Evolutionary conservation across 2,888 invertebrate genomes (phyloP).

Genomic region (Cheilosia soror): DNA sequence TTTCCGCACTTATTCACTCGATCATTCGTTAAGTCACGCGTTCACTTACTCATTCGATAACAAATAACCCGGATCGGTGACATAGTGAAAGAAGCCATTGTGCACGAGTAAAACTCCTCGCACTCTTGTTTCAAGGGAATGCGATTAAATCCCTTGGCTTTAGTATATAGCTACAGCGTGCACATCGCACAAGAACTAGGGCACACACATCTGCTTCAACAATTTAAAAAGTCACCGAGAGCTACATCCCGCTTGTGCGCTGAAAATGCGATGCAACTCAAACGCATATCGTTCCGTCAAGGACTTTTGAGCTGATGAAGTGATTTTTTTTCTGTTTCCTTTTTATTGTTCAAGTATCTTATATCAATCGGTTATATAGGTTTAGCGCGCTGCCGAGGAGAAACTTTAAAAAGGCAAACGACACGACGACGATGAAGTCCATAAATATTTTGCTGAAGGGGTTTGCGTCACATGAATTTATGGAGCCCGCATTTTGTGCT

Average conservation of each 20-base stretch:
- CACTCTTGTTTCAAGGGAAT: conserved; percentile 14
- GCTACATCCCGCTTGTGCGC: conserved; percentile 1
- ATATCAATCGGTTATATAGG: conserved; percentile 12
- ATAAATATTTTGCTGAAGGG: neutral
- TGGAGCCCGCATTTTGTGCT: conserved; percentile 17
- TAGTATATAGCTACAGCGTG: conserved; percentile 3
- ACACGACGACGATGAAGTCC: neutral
- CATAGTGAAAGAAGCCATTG: neutral
- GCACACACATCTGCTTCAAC: conserved; percentile 16
- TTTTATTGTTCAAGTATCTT: neutral
- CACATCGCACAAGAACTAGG: conserved; percentile 22
- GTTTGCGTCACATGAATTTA: conserved; percentile 3
- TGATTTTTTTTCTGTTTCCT: conserved; percentile 3
- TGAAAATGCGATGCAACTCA: conserved; percentile 6
- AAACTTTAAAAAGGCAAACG: neutral
- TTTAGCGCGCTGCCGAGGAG: neutral
- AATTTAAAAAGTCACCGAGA: conserved; percentile 23
- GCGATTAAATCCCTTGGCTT: conserved; percentile 27
- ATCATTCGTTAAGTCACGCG: conserved; percentile 13
- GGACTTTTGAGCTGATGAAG: conserved; percentile 24
- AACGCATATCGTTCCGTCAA: conserved; percentile 27
- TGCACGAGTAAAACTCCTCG: neutral
- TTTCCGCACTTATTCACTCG: conserved; percentile 27
- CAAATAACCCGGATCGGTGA: conserved; percentile 1
- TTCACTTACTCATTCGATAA: conserved; percentile 14